Evolutionary conservation across 1,140 invertebrate genomes (phyloP).

Genomic region (Epicauta chinensis): DNA sequence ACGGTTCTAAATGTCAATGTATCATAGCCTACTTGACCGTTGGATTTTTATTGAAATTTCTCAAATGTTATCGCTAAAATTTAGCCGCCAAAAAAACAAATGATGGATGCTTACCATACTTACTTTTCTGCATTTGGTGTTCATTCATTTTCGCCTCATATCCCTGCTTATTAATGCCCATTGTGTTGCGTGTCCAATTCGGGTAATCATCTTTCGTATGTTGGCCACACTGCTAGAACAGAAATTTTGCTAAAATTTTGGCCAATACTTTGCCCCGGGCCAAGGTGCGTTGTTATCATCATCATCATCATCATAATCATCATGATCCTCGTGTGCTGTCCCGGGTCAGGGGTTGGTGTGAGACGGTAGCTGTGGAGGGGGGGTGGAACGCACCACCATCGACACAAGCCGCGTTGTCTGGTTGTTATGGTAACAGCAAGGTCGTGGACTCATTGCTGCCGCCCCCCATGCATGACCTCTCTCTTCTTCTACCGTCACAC

Average conservation of each 20-base stretch:
- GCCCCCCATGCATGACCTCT: conserved; percentile 14
- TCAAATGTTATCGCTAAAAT: no score
- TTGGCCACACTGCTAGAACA: conserved; percentile 39
- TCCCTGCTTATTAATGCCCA: conserved; percentile 42
- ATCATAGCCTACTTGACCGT: no score
- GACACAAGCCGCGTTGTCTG: conserved; percentile 25
- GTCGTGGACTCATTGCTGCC: conserved; percentile 24
- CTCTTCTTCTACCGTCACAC: conserved; percentile 2
- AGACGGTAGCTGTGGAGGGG: background rate
- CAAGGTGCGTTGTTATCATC: background rate
- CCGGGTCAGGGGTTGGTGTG: no score
- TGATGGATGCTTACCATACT: conserved; percentile 3
- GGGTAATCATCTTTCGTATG: conserved; percentile 42
- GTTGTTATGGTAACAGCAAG: conserved; percentile 26
- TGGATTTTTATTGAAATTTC: no score
- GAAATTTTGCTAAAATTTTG: no score
- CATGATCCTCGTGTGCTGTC: no score
- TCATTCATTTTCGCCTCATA: conserved; percentile 43
- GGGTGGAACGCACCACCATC: conserved; percentile 10
- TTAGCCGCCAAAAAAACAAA: no score
- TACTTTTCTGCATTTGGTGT: conserved; percentile 42
- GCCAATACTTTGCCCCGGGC: background rate
- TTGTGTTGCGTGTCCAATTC: conserved; percentile 41
- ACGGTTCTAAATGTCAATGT: no score
- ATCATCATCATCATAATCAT: no score